Percentiles rank a stretch among this genome's conserved stretches.
These are phyloP conservation scores for Pharmacophagus antenor DNA, from an alignment of 2,888 invertebrate species.

Conservation along the genomic window DNA sequence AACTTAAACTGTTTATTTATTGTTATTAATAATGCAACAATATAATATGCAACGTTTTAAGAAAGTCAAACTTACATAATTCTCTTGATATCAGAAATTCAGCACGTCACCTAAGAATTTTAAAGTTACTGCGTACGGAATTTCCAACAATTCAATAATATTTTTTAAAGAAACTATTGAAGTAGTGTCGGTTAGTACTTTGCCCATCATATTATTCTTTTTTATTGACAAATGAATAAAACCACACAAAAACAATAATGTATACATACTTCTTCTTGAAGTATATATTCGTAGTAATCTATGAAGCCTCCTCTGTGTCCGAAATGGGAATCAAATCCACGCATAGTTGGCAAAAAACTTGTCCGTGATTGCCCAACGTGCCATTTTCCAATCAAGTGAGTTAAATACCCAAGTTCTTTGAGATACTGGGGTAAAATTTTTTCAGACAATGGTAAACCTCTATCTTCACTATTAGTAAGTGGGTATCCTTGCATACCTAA, in stretches of 20 bases:
- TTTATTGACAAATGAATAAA: neutral
- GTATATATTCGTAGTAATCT: slow-evolving; percentile 86
- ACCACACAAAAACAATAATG: slow-evolving; percentile 8
- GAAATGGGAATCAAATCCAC: slow-evolving; percentile 91
- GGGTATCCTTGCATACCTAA: slow-evolving; percentile 73
- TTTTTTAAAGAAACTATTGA: no score
- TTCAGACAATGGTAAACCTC: slow-evolving; percentile 68
- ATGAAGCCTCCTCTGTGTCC: slow-evolving; percentile 92
- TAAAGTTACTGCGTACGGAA: no score
- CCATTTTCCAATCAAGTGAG: slow-evolving; percentile 92
- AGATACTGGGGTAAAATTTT: slow-evolving; percentile 83
- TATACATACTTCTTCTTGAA: slow-evolving; percentile 55
- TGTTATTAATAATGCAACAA: no score
- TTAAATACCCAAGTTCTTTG: slow-evolving; percentile 84
- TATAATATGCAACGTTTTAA: no score
- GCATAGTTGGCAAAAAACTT: slow-evolving; percentile 83
- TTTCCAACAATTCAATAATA: no score
- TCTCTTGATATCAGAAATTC: no score
- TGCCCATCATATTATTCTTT: no score
- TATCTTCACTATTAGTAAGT: slow-evolving; percentile 64
- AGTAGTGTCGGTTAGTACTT: no score
- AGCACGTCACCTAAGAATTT: no score
- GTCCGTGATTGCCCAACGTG: slow-evolving; percentile 80
- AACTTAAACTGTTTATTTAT: no score
- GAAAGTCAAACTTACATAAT: no score